These are phyloP conservation scores for Drosophila setosimentum DNA, from an alignment of 2,888 invertebrate genomes.

Conservation along the genomic window DNA sequence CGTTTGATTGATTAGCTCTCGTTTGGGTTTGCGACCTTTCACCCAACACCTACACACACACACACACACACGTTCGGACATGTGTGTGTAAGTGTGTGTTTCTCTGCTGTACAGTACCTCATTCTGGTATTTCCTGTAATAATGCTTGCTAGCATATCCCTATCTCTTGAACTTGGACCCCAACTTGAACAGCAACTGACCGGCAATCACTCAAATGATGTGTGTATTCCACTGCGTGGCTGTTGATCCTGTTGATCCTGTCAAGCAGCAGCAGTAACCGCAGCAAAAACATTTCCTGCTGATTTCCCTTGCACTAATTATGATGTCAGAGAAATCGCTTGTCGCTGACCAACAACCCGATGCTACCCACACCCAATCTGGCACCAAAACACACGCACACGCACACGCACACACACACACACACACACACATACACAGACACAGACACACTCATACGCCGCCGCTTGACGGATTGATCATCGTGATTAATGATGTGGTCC, in stretches of 20 bases:
- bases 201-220: conserved; percentile 66
- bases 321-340: conserved; percentile 62
- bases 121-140: conserved; percentile 29
- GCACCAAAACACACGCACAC: conserved; percentile 19
- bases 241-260: conserved; percentile 18
- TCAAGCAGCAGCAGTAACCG: background rate
- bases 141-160: conserved; percentile 8
- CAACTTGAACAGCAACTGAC: conserved; percentile 2
- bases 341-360: conserved; percentile 24
- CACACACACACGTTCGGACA: background rate
- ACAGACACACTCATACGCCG: background rate
- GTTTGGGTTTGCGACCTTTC: conserved; percentile 2
- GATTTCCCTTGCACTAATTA: conserved; percentile 63
- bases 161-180: conserved; percentile 33
- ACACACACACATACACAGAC: background rate
- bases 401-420: conserved; percentile 19
- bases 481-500: conserved; percentile 67
- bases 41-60: conserved; percentile 14
- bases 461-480: conserved; percentile 73
- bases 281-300: conserved; percentile 14
- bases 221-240: conserved; percentile 26
- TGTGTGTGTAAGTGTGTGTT: background rate
- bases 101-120: background rate
- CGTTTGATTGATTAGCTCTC: conserved; percentile 47
- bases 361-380: conserved; percentile 33